Evolutionary conservation across 1,140 invertebrate genomes (phyloP), one percentile per base, ranked within the genome.

Genomic region (Drosophila mauritiana): DNA sequence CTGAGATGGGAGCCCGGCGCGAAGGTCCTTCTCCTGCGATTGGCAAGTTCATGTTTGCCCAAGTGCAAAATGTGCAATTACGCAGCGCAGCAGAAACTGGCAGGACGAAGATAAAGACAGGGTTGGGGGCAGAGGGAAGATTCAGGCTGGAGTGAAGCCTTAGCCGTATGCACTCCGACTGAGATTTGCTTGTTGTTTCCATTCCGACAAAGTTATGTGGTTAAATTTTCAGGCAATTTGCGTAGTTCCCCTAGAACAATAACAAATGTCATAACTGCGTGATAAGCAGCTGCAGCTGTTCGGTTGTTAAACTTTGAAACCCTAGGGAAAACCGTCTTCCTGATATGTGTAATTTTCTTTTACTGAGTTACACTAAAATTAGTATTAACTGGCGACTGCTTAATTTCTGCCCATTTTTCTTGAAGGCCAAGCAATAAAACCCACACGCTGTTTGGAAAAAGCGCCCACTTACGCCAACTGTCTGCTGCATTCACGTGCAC

Each of bases 31-130:
- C 62, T 56, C 12, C 49, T 62, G 53, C 59, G 64, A 85, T 85
- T 85, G 81, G 81, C 74, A 81, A 86, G 81, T 73, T 67, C 70
- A 82, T 88, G 75, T 82, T 82, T 88, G 79, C 83, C 73, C 79
- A 83, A 88, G 75, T 88, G 75, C 75, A 88, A 88, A 86, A 82
- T 86, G 70, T 86, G 67, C 78, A 82, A 86, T 88, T 86, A 88
- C 83, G 78, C 63, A 73, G 73, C 78, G 39, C 34, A 42, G 78
- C 39, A 42, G 64, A 45, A 31, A 25, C 37, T 67, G 57, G 36
- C 46, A 63, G 46, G 73, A 51, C 37, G 17, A 39, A 17, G 25
- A 54, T 11, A 11, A 12, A 0, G 36, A 12, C 8, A 11, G 36
- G 8, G 36, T 37, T 37, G 36, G 36, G 12, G 12, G 36, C 42